Evolutionary conservation across 2,797 vertebrate species (phyloP).

Genomic region (Nyctalus aviator): DNA sequence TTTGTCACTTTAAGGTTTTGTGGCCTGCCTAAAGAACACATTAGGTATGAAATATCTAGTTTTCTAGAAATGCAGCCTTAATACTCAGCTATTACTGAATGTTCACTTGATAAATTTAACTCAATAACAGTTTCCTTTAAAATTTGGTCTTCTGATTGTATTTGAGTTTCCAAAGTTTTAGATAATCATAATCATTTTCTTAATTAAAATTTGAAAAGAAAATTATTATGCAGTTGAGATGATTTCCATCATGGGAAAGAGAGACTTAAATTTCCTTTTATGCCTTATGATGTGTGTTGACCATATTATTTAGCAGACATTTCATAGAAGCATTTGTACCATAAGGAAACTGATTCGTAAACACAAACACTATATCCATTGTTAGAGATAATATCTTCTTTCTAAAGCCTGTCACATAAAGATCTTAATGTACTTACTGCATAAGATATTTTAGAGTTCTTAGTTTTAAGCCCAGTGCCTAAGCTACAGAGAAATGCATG

Average conservation of each 20-base stretch:
- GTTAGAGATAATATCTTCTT: neutral
- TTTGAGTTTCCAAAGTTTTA: slow-evolving; percentile 45
- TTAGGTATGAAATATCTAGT: slow-evolving; percentile 77
- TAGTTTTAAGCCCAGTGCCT: slow-evolving; percentile 42
- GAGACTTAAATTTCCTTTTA: slow-evolving; percentile 45
- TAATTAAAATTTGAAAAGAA: slow-evolving; percentile 38
- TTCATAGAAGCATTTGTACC: slow-evolving; percentile 49
- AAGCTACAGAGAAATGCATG: slow-evolving; percentile 20
- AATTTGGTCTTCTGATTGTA: neutral
- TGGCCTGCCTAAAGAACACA: slow-evolving; percentile 68
- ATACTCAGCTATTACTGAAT: slow-evolving; percentile 59
- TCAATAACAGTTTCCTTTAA: slow-evolving; percentile 48
- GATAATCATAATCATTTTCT: slow-evolving; percentile 26
- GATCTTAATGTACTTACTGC: neutral
- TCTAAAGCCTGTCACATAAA: slow-evolving; percentile 7
- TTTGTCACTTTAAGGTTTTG: slow-evolving; percentile 71
- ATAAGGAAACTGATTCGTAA: slow-evolving; percentile 47
- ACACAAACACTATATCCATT: neutral
- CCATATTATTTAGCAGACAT: slow-evolving; percentile 31
- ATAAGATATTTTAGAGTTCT: neutral
- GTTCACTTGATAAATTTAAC: slow-evolving; percentile 45
- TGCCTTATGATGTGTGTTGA: neutral
- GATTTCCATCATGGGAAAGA: slow-evolving; percentile 37
- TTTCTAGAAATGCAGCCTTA: slow-evolving; percentile 78
- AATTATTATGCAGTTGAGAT: neutral